Evolutionary conservation across 2,888 invertebrate genomes (phyloP).

Genomic region (Nasonovia ribisnigri): DNA sequence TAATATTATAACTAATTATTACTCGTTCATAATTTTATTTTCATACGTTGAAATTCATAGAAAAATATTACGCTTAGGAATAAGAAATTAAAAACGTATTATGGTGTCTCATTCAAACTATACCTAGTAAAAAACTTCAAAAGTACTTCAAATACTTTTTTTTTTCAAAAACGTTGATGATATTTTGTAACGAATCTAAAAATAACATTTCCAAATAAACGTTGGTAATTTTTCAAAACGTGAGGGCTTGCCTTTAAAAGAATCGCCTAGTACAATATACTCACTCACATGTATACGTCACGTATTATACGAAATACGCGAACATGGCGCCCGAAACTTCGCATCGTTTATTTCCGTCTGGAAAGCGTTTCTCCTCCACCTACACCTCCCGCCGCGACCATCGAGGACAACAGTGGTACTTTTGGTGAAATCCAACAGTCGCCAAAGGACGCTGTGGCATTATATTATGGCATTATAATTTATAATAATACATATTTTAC

Average conservation of each 20-base stretch:
- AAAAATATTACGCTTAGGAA: background rate
- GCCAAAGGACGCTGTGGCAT: background rate
- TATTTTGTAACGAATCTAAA: background rate
- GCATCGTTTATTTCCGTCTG: constrained; percentile 8
- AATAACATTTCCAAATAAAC: background rate
- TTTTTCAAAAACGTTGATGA: background rate
- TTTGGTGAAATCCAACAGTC: constrained; percentile 15
- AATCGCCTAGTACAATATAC: background rate
- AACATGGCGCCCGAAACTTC: background rate
- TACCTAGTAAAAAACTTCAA: background rate
- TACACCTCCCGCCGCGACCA: background rate
- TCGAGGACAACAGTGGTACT: background rate
- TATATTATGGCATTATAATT: background rate
- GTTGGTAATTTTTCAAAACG: background rate
- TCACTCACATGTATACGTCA: background rate
- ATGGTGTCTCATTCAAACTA: background rate
- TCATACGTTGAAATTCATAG: background rate
- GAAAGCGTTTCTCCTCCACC: background rate
- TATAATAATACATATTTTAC: background rate
- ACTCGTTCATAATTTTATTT: background rate
- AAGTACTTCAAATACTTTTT: no score
- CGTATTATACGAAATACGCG: background rate
- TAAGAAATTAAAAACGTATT: background rate
- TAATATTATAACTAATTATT: background rate
- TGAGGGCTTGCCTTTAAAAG: background rate